Evolutionary conservation across 2,797 vertebrate species (phyloP), one percentile per base, ranked within the genome.

Genomic region (Neoniphon sammara): DNA sequence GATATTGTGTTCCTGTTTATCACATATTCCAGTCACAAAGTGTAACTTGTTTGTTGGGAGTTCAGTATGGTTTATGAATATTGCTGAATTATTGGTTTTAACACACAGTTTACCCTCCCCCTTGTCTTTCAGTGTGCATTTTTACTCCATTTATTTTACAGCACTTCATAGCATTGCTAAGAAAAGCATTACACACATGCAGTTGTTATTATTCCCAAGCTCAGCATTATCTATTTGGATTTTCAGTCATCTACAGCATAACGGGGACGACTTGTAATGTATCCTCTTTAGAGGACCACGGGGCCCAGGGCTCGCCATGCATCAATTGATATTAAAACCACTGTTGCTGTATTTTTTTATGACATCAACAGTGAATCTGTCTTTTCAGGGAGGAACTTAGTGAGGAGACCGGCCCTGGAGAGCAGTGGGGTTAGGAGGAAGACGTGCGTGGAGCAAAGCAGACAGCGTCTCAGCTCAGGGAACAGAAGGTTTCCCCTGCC

Each of bases 371-470:
- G 18, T 69, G 14, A 1, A 57, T 77, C 25, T 76, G 30, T 79
- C 50, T 61, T 78, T 85, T 50, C 74, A 92, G 82, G 21, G 58
- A 90, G 88, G 80, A 57, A 0, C 21, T 62, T 59, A 10, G 23
- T 73, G 0, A 92, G 90, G 85, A 89, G 91, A 82, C 82, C 78
- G 72, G 62, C 56, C 75, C 49, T 77, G 77, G 92, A 93, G 69
- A 88, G 63, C 21, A 75, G 34, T 63, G 88, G 86, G 78, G 91
- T 82, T 66, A 92, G 91, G 64, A 91, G 77, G 56, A 94, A 88
- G 87, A 70, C 67, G 61, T 77, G 91, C 78, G 66, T 84, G 81
- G 93, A 94, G 81, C 85, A 89, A 63, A 89, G 92, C 91, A 92
- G 87, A 81, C 92, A 90, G 84, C 83, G 64, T 56, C 50, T 88